Evolutionary conservation across 2,797 vertebrate genomes (phyloP).

Genomic region (Basileuterus tristriatus): DNA sequence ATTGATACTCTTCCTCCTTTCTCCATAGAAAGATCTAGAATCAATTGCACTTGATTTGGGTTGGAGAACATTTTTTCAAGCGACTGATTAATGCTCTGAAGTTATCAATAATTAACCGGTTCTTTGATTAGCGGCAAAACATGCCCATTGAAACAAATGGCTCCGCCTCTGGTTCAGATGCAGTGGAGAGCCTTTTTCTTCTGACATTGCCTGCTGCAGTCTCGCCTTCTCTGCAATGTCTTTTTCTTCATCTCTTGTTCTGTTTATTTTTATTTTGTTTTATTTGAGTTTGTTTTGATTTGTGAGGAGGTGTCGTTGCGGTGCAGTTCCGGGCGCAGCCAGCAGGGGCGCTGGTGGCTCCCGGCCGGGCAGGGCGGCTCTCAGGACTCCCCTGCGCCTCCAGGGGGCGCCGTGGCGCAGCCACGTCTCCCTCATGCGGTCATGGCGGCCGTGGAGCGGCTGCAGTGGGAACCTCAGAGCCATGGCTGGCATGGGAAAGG

Average conservation of each 20-base stretch:
- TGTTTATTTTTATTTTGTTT: neutral
- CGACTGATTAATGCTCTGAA: neutral
- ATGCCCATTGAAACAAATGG: neutral
- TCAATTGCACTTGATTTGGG: neutral
- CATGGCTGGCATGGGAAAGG: fast-evolving
- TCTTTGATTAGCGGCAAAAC: neutral
- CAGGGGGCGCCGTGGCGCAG: neutral
- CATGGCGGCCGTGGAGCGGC: fast-evolving
- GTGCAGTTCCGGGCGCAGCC: neutral
- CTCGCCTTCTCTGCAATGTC: neutral
- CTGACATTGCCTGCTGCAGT: neutral
- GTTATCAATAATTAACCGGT: neutral
- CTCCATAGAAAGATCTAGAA: neutral
- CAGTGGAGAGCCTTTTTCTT: neutral
- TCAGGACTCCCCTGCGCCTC: fast-evolving
- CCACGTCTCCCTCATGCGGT: fast-evolving
- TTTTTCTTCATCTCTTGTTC: neutral
- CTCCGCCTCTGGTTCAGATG: neutral
- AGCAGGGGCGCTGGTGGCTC: neutral
- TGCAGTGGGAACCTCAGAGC: fast-evolving
- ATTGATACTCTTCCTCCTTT: neutral
- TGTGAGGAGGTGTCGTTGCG: fast-evolving
- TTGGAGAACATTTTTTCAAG: neutral
- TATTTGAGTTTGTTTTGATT: neutral
- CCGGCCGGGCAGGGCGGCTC: fast-evolving